Evolutionary conservation across 2,113 vertebrate genomes (phyloP), one percentile per base, ranked within the genome.

Genomic region (Archocentrus centrarchus): DNA sequence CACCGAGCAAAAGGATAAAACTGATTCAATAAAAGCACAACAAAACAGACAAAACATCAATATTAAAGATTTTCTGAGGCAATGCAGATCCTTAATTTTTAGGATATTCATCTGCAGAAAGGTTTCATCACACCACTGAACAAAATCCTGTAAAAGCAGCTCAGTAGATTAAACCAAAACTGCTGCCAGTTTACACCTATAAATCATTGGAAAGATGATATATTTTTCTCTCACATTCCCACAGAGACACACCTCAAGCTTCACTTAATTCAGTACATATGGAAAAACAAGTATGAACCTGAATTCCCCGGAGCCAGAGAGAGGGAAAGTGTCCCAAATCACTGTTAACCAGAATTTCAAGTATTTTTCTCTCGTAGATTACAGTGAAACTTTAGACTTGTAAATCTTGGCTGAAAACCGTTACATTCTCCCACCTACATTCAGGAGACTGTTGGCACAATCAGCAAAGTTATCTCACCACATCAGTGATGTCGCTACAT

Each of bases 361-460:
- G 0, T 0, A 0, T 63, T 66, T 30, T 60, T 22, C 5, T 50
- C 11, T 59, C 4, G 10, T 24, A 41, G 50, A 73, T 53, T 11
- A 50, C 0, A 70, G 8, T 22, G 13, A 14, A 80, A 32, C 6
- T 5, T 32, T 32, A 5, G 44, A 3, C 2, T 80, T 44, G 57
- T 55, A 66, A 10, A 44, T 68, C 73, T 44, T 20, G n/a, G 30
- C 22, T 3, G 18, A 20, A 62, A 37, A 13, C 20, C 11, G 59
- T n/a, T 5, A 6, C 20, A 44, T 3, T 32, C 10, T 50, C 8
- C 30, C n/a, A 7, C n/a, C 15, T 32, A 77, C 41, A 32, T 32
- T 32, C 32, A 32, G 32, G 32, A 32, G 32, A 32, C 32, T 32
- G 32, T 32, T 32, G 5, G 6, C 32, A 1, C 6, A 32, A 32